A percentile compares a stretch with the other conserved stretches of the same genome.
phyloP scores from a whole-genome alignment of 2,888 invertebrate genomes.

The Hypselothyrea guttata region DNA sequence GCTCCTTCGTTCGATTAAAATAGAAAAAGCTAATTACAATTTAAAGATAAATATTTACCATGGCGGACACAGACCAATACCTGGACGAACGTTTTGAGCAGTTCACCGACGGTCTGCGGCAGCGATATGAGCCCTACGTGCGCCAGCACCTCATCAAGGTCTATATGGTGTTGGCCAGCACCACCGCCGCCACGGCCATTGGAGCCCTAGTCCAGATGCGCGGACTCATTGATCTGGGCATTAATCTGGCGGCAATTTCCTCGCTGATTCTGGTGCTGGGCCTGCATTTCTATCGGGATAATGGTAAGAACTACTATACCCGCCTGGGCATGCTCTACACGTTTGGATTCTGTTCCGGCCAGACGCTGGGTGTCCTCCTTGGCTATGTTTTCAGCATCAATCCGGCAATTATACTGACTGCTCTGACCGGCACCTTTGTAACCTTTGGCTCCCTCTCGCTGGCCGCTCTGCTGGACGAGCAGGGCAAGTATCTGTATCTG shows the following conservation, averaged over 20 bases:
- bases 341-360: constrained; percentile 93
- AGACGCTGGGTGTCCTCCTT: constrained; percentile 93
- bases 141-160: constrained; percentile 97
- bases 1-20: constrained; percentile 70
- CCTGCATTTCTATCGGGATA: constrained; percentile 90
- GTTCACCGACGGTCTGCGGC: constrained; percentile 74
- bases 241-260: constrained; percentile 89
- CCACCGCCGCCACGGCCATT: constrained; percentile 90
- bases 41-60: constrained; percentile 30
- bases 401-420: constrained; percentile 94
- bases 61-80: constrained; percentile 62
- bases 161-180: constrained; percentile 94
- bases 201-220: constrained; percentile 93
- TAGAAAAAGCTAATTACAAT: constrained; percentile 22
- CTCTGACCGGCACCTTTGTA: constrained; percentile 91
- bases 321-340: constrained; percentile 93
- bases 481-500: constrained; percentile 94
- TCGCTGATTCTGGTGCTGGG: constrained; percentile 90
- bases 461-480: constrained; percentile 92
- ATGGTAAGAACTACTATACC: constrained; percentile 90
- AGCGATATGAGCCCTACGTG: constrained; percentile 88
- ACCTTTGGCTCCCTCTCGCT: constrained; percentile 96
- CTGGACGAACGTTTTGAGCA: constrained; percentile 71
- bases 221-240: constrained; percentile 88
- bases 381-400: constrained; percentile 90